phyloP scores from a whole-genome alignment of 2,888 invertebrate species.

The Diaperis boleti region DNA sequence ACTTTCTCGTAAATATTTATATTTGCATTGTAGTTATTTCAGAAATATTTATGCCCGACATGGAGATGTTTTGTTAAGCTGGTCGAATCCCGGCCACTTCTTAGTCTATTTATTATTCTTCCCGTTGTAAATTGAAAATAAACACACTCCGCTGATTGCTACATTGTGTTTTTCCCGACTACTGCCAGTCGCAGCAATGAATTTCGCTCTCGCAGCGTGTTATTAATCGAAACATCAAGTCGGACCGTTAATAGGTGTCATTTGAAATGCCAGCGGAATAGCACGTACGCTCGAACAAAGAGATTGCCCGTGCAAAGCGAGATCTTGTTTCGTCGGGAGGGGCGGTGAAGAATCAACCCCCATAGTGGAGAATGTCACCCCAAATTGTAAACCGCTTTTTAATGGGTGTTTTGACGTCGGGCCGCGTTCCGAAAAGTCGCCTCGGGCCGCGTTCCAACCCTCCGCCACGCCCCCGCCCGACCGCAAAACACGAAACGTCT shows the following conservation, averaged over 20 bases:
- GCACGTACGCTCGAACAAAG: slow-evolving; percentile 12
- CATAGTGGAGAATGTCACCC: no score
- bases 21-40: neutral
- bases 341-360: no score
- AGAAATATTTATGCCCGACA: slow-evolving; percentile 1
- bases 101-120: slow-evolving; percentile 4
- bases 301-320: no score
- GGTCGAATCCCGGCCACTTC: neutral
- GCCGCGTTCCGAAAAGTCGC: no score
- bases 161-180: slow-evolving; percentile 5
- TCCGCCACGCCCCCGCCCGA: neutral
- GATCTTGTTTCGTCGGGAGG: no score
- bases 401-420: no score
- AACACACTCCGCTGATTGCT: neutral
- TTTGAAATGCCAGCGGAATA: slow-evolving; percentile 11
- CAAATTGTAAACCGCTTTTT: no score
- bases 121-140: slow-evolving; percentile 1
- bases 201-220: slow-evolving; percentile 6
- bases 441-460: no score
- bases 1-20: slow-evolving; percentile 3
- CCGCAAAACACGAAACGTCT: neutral
- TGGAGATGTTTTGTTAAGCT: neutral
- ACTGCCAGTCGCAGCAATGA: neutral
- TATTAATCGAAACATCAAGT: neutral
- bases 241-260: slow-evolving; percentile 6